These are phyloP conservation scores for Manis javanica DNA, from an alignment of 2,797 vertebrate species.

Conservation along the genomic window DNA sequence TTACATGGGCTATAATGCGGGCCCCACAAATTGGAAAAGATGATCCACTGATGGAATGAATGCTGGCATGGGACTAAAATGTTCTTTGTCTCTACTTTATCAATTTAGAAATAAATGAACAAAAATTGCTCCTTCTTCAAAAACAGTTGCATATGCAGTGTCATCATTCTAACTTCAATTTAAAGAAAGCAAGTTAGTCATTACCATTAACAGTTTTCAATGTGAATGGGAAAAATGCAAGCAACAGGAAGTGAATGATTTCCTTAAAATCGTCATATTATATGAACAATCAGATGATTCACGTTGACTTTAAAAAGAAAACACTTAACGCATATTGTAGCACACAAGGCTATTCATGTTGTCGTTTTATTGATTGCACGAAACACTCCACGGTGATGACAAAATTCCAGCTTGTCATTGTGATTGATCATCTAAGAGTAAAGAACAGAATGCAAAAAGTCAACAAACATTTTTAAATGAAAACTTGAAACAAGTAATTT, in stretches of 20 bases:
- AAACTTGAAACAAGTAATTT: neutral
- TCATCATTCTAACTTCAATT: neutral
- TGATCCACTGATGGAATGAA: neutral
- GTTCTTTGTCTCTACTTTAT: neutral
- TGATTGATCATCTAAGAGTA: conserved; percentile 31
- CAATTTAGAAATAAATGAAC: conserved; percentile 31
- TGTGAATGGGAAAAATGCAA: conserved; percentile 24
- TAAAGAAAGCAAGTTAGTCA: conserved; percentile 45
- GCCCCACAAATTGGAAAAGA: neutral
- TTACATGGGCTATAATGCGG: neutral
- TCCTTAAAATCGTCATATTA: conserved; percentile 41
- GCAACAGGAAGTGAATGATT: conserved; percentile 40
- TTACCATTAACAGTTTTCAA: conserved; percentile 38
- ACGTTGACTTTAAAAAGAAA: conserved; percentile 12
- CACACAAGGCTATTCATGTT: neutral
- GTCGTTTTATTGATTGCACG: conserved; percentile 48
- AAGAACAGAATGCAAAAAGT: conserved; percentile 28
- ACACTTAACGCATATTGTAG: neutral
- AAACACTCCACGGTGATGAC: conserved; percentile 4
- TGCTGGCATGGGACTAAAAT: neutral
- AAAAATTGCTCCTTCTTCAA: neutral
- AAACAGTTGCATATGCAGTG: neutral
- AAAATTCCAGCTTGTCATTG: conserved; percentile 9
- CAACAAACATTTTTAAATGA: conserved; percentile 17
- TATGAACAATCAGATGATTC: conserved; percentile 62